phyloP scores from a whole-genome alignment of 1,140 invertebrate species.

The Stegodyphus dumicola region DNA sequence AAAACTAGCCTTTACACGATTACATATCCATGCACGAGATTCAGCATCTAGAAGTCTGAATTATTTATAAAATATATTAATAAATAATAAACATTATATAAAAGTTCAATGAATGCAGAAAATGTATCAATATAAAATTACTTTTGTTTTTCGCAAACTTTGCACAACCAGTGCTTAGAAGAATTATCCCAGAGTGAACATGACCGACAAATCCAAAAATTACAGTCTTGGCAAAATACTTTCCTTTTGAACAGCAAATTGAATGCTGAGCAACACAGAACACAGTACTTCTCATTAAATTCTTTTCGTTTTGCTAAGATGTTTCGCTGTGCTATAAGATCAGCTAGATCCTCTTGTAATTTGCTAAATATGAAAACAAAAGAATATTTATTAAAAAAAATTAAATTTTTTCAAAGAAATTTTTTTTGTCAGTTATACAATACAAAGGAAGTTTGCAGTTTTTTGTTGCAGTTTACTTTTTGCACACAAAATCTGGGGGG shows the following conservation, averaged over 20 bases:
- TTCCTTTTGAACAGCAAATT: slow-evolving; percentile 64
- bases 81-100: background rate
- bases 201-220: slow-evolving; percentile 62
- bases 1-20: slow-evolving; percentile 60
- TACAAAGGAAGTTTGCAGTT: too few relatives aligned
- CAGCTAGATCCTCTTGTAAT: slow-evolving; percentile 66
- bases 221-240: slow-evolving; percentile 62
- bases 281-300: slow-evolving; percentile 69
- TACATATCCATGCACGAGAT: slow-evolving; percentile 64
- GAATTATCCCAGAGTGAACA: slow-evolving; percentile 62
- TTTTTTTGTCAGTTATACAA: too few relatives aligned
- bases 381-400: background rate
- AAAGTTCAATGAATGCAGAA: background rate
- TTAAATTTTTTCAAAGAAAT: too few relatives aligned
- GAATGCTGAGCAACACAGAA: slow-evolving; percentile 67
- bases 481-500: background rate
- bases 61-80: background rate
- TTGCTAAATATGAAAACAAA: slow-evolving; percentile 65
- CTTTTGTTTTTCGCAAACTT: slow-evolving; percentile 61
- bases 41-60: slow-evolving; percentile 50
- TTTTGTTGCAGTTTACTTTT: too few relatives aligned
- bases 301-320: slow-evolving; percentile 65
- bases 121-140: slow-evolving; percentile 9
- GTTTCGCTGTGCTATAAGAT: slow-evolving; percentile 65
- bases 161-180: slow-evolving; percentile 61